phyloP scores from a whole-genome alignment of 2,888 invertebrate genomes.

The Smittia aterrima region DNA sequence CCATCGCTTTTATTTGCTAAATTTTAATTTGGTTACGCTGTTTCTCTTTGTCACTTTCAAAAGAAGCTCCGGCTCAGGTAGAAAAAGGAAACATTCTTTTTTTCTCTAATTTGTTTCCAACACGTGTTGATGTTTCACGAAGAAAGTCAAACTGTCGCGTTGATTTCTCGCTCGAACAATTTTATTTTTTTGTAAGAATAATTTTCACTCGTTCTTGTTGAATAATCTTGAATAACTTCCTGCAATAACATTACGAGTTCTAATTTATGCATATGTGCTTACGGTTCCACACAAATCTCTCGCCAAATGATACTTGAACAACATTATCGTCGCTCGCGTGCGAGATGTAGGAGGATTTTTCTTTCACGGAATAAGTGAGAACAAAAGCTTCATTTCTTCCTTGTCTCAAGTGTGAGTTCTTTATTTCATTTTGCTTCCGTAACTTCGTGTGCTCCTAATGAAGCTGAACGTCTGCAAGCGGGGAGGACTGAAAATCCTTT shows the following conservation, averaged over 20 bases:
- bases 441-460: not conserved
- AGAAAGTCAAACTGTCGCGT: no score
- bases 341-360: not conserved
- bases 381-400: not conserved
- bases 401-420: not conserved
- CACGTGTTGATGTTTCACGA: no score
- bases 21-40: slow-evolving; percentile 15
- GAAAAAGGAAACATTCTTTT: no score
- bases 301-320: slow-evolving; percentile 29
- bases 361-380: not conserved
- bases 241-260: slow-evolving; percentile 24
- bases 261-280: slow-evolving; percentile 37
- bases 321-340: not conserved
- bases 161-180: no score
- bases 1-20: not conserved
- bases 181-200: no score
- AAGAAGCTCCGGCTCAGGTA: not conserved
- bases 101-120: no score
- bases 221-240: no score
- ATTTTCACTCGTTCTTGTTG: no score
- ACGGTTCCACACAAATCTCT: slow-evolving; percentile 38
- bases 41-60: not conserved
- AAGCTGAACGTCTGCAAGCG: not conserved
- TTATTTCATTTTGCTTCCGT: not conserved
- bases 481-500: not conserved